Evolutionary conservation across 2,888 invertebrate genomes (phyloP).

Genomic region (Coremacera marginata): DNA sequence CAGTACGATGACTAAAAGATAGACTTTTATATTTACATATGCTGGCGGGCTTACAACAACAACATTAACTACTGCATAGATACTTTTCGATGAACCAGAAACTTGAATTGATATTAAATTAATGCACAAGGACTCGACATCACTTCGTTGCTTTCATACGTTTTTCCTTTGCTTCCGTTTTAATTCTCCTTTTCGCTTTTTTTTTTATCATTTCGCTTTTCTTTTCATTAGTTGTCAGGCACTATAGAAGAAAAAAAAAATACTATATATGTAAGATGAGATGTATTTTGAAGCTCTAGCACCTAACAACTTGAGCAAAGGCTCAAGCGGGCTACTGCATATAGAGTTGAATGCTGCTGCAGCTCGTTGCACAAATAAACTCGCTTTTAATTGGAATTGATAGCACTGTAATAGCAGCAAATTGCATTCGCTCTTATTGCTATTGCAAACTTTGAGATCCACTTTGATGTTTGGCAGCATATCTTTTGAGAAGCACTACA

Average conservation of each 20-base stretch:
- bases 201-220: too few relatives aligned
- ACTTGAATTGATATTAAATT: background rate
- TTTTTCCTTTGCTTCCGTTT: background rate
- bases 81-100: background rate
- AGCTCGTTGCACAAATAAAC: slow-evolving; percentile 22
- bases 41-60: background rate
- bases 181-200: background rate
- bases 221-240: too few relatives aligned
- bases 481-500: background rate
- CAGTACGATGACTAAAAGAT: background rate
- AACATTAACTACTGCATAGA: background rate
- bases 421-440: background rate
- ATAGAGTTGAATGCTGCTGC: background rate
- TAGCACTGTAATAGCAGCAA: background rate
- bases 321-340: background rate
- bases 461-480: background rate
- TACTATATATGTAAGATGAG: too few relatives aligned
- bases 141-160: background rate
- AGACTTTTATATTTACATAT: background rate
- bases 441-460: slow-evolving; percentile 1
- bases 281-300: too few relatives aligned
- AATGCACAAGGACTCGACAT: background rate
- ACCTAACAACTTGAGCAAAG: background rate
- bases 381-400: slow-evolving; percentile 33
- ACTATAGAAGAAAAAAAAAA: too few relatives aligned